A percentile compares a stretch with the other conserved stretches of the same genome.
These are phyloP conservation scores for Caradrina kadenii DNA, from an alignment of 2,888 invertebrate genomes.

Conservation along the genomic window DNA sequence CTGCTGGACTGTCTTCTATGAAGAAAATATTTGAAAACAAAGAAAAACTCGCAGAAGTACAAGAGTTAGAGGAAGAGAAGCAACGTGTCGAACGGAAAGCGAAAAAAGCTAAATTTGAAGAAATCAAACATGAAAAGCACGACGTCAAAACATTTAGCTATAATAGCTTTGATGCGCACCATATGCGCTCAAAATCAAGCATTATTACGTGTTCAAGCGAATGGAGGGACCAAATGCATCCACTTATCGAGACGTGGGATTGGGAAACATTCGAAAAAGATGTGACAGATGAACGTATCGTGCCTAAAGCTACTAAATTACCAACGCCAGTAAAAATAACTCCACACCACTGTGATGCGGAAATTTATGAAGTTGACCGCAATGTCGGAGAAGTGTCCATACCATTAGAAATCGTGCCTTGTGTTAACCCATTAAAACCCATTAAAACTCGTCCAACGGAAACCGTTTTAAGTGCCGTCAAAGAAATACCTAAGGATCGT, in stretches of 20 bases:
- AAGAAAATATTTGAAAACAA: conserved; percentile 95
- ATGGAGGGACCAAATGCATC: conserved; percentile 92
- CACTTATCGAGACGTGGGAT: conserved; percentile 92
- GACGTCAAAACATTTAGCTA: conserved; percentile 86
- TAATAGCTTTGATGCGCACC: conserved; percentile 87
- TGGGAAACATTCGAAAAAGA: conserved; percentile 92
- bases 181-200: conserved; percentile 88
- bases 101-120: conserved; percentile 85
- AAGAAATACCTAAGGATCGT: conserved; percentile 89
- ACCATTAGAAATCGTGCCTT: conserved; percentile 91
- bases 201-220: conserved; percentile 88
- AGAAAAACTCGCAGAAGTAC: conserved; percentile 92
- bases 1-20: conserved; percentile 92
- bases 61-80: conserved; percentile 90
- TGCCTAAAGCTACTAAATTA: conserved; percentile 84
- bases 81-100: conserved; percentile 80
- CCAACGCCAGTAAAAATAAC: conserved; percentile 87
- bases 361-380: conserved; percentile 87
- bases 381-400: conserved; percentile 89
- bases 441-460: conserved; percentile 87
- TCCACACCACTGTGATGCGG: conserved; percentile 88
- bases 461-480: conserved; percentile 84
- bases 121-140: conserved; percentile 85
- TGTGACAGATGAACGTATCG: conserved; percentile 85
- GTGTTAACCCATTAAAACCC: conserved; percentile 91